phyloP scores from a whole-genome alignment of 2,113 vertebrate genomes.

The Perccottus glenii region DNA sequence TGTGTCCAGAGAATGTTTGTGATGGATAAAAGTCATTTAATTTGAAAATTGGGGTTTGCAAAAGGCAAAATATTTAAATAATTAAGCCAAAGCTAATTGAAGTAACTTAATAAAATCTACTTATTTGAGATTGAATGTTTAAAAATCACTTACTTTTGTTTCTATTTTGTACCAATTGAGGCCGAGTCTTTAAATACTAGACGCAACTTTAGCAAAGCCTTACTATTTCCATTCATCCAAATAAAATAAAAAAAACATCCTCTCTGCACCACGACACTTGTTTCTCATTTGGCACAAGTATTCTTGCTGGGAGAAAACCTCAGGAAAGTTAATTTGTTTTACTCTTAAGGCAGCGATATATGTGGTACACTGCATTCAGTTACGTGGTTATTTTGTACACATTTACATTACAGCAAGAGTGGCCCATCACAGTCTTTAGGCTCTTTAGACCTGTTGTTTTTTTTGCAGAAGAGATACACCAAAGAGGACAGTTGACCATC shows the following conservation, averaged over 20 bases:
- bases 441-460: slow-evolving; percentile 1
- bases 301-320: neutral
- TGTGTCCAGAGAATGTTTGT: no score
- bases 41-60: no score
- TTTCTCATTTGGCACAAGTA: slow-evolving; percentile 50
- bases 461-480: neutral
- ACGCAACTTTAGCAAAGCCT: neutral
- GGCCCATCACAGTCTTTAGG: slow-evolving; percentile 21
- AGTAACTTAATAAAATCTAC: no score
- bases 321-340: slow-evolving; percentile 1
- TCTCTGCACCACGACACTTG: neutral
- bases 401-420: slow-evolving; percentile 26
- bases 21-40: no score
- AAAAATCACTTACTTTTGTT: no score
- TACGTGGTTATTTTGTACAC: slow-evolving; percentile 37
- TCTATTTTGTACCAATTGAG: neutral
- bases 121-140: no score
- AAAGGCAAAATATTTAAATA: no score
- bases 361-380: slow-evolving; percentile 40
- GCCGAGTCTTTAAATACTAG: neutral
- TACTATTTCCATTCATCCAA: slow-evolving; percentile 6
- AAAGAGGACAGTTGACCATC: neutral
- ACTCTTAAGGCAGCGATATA: slow-evolving; percentile 59
- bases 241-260: neutral
- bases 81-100: no score